phyloP scores from a whole-genome alignment of 2,888 invertebrate genomes.

The Nephrotoma flavescens region DNA sequence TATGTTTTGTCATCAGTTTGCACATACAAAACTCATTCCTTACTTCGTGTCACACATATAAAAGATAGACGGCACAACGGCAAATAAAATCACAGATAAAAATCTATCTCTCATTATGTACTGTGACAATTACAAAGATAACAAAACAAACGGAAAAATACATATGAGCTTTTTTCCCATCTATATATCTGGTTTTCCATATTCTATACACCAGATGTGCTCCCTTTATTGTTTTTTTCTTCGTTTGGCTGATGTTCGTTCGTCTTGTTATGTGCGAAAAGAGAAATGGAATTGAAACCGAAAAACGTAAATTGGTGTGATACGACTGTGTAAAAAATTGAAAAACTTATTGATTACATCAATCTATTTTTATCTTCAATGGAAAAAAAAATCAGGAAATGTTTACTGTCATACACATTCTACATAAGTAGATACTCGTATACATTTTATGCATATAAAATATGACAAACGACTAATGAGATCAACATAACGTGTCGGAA shows the following conservation, averaged over 20 bases:
- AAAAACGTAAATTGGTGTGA: neutral
- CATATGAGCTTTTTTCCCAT: neutral
- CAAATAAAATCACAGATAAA: neutral
- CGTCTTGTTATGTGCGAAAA: neutral
- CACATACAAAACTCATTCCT: neutral
- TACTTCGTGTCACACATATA: neutral
- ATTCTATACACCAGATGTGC: neutral
- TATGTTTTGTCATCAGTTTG: neutral
- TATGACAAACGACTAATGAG: neutral
- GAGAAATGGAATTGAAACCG: neutral
- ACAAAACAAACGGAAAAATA: neutral
- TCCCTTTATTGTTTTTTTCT: neutral
- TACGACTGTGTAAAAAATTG: neutral
- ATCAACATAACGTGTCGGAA: neutral
- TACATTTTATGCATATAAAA: too few relatives aligned
- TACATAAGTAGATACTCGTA: too few relatives aligned
- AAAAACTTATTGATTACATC: neutral
- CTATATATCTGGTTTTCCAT: neutral
- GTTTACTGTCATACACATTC: too few relatives aligned
- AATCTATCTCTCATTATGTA: neutral
- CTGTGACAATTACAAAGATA: neutral
- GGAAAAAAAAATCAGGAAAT: neutral
- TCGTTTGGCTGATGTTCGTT: neutral
- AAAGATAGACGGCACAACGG: neutral
- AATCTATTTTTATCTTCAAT: neutral